Evolutionary conservation across 2,797 vertebrate species (phyloP).

Genomic region (Tapirus indicus): DNA sequence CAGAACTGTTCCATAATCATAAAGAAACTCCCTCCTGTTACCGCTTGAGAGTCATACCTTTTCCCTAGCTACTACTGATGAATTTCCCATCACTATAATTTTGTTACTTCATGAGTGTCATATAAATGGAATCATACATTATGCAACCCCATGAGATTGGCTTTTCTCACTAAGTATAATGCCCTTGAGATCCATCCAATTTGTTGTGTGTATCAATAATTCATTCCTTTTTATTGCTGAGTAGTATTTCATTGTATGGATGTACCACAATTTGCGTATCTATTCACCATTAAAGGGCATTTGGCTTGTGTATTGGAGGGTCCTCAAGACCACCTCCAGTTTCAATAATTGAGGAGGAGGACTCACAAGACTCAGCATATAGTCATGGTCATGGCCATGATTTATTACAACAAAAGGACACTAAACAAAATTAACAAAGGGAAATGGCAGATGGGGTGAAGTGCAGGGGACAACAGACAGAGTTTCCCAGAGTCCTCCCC

Average conservation of each 20-base stretch:
- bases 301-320: background rate
- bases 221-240: background rate
- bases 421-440: background rate
- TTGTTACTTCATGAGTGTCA: background rate
- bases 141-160: background rate
- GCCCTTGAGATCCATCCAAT: background rate
- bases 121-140: background rate
- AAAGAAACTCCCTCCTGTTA: background rate
- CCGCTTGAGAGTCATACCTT: background rate
- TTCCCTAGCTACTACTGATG: background rate
- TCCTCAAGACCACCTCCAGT: background rate
- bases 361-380: background rate
- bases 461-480: background rate
- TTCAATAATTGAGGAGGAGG: background rate
- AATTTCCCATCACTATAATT: background rate
- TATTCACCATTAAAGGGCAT: background rate
- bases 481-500: background rate
- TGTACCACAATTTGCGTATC: background rate
- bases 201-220: background rate
- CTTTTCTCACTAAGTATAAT: background rate
- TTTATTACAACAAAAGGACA: background rate
- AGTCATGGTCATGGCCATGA: background rate
- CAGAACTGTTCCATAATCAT: background rate
- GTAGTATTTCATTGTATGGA: background rate
- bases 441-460: background rate